Conservation (phyloP, 2,888 invertebrate species). For the Hirudinaria manillensis region DNA sequence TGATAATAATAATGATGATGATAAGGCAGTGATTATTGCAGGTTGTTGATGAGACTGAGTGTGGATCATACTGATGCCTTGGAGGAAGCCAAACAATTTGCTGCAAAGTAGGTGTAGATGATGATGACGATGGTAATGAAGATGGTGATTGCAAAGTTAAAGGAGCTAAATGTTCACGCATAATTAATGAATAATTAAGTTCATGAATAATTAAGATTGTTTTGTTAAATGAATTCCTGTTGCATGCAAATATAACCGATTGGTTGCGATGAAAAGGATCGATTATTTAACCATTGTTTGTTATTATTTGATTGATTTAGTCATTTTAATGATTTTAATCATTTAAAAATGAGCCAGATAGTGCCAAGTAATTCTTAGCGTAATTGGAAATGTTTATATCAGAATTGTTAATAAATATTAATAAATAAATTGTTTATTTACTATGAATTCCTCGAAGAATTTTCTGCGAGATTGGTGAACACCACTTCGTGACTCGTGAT, state of each 20-base stretch:
- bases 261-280: too few relatives aligned
- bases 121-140: background rate
- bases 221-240: too few relatives aligned
- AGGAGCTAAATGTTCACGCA: background rate
- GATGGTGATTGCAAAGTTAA: background rate
- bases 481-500: constrained; percentile 62
- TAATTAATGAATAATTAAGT: too few relatives aligned
- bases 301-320: background rate
- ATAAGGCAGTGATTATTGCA: background rate
- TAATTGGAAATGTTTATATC: too few relatives aligned
- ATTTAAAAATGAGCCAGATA: background rate
- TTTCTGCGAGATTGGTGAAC: constrained; percentile 69
- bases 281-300: background rate
- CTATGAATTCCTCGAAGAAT: constrained; percentile 54
- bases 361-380: too few relatives aligned
- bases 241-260: too few relatives aligned
- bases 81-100: background rate
- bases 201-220: too few relatives aligned
- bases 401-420: too few relatives aligned
- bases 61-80: constrained; percentile 4
- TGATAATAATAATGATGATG: constrained; percentile 18
- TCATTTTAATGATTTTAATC: background rate
- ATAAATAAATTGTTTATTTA: too few relatives aligned
- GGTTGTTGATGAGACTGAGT: constrained; percentile 13
- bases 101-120: background rate